Conservation (phyloP, 2,797 vertebrate species). For the Takifugu ocellatus region DNA sequence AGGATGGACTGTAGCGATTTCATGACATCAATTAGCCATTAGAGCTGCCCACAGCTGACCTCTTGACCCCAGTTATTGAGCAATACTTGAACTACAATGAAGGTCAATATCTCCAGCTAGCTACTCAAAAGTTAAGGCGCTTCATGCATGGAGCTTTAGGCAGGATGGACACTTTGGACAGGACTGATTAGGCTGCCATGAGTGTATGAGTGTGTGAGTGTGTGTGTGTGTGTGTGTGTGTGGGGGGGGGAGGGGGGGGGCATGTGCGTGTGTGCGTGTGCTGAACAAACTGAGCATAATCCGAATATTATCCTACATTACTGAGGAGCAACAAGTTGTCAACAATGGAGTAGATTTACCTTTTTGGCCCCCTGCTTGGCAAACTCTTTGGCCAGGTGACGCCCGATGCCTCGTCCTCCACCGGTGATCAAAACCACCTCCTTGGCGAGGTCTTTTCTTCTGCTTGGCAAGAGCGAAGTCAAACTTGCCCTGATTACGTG, state of each 20-base stretch:
- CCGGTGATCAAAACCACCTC: conserved; percentile 94
- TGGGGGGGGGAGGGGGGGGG: too few relatives aligned
- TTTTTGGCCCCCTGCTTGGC: conserved; percentile 87
- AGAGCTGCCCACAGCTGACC: conserved; percentile 48
- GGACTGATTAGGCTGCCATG: background rate
- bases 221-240: background rate
- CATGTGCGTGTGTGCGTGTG: background rate
- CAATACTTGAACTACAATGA: conserved; percentile 60
- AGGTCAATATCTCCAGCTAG: conserved; percentile 51
- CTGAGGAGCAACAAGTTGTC: background rate
- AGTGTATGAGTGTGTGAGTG: background rate
- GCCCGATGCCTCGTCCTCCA: conserved; percentile 94
- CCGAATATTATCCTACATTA: background rate
- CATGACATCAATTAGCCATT: conserved; percentile 49
- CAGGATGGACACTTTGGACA: conserved; percentile 18
- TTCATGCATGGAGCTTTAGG: conserved; percentile 38
- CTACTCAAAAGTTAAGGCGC: conserved; percentile 45
- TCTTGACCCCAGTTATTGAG: conserved; percentile 67
- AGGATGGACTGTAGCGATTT: conserved; percentile 31
- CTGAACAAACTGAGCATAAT: background rate
- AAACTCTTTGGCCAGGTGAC: conserved; percentile 91
- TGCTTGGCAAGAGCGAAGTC: conserved; percentile 77
- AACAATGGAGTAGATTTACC: conserved; percentile 74
- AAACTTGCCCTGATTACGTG: conserved; percentile 77
- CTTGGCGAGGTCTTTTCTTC: conserved; percentile 80